Conservation (phyloP, 2,888 invertebrate species). For the Diachrysia chrysitis region DNA sequence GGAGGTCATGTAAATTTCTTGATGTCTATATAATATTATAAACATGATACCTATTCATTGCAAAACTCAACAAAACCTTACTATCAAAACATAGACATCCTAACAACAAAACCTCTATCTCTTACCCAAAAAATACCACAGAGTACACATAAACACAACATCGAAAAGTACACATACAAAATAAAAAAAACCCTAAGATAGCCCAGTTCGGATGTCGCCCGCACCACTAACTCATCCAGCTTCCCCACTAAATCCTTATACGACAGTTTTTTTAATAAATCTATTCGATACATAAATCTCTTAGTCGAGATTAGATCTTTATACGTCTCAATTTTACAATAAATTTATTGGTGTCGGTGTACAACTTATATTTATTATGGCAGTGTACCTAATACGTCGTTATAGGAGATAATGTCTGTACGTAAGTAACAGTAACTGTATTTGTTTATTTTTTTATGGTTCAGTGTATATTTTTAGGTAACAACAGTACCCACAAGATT, state of each 20-base stretch:
- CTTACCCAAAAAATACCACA: too few relatives aligned
- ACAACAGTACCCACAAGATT: background rate
- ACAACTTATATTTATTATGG: conserved; percentile 77
- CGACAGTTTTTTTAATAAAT: conserved; percentile 74
- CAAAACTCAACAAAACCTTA: background rate
- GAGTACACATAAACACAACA: conserved; percentile 16
- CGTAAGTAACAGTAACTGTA: conserved; percentile 76
- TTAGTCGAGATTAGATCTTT: conserved; percentile 83
- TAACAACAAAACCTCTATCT: too few relatives aligned
- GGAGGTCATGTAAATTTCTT: too few relatives aligned
- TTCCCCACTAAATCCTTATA: conserved; percentile 59
- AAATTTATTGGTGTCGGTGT: conserved; percentile 81
- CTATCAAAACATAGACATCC: background rate
- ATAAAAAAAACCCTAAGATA: conserved; percentile 31
- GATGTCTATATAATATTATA: too few relatives aligned
- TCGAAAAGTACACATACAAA: conserved; percentile 24
- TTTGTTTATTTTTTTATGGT: conserved; percentile 64
- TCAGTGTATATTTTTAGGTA: conserved; percentile 7
- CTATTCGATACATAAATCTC: conserved; percentile 83
- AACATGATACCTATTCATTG: too few relatives aligned
- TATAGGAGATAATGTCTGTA: conserved; percentile 77
- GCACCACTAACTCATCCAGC: conserved; percentile 50
- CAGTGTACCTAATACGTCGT: conserved; percentile 84
- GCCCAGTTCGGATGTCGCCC: conserved; percentile 42
- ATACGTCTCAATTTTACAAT: conserved; percentile 86